Base-by-base conservation (phyloP, 2,888 invertebrate genomes). In the Lamproptera curius region DNA sequence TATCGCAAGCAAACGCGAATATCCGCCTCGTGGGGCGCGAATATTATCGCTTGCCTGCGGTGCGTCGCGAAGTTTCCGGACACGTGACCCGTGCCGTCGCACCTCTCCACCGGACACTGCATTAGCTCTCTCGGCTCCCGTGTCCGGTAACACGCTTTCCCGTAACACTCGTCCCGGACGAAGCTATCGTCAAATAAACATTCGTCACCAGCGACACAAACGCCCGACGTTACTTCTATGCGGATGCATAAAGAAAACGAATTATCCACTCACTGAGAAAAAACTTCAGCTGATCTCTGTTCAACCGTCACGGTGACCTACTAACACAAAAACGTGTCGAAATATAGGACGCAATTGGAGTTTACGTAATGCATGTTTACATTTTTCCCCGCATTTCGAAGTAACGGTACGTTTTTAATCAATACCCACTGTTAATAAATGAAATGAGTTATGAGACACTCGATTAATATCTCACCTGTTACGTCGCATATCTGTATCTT, bases 41-140 rank as follows among this genome's bases (percentile, higher is more conserved):
- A 58, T 53, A 58, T 59, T 56, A 58, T 61, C 76, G 89, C 92
- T 92, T 92, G 92, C 92, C 93, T 95, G 89, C 95, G 92, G 88
- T 96, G 95, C 63, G 95, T 94, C 66, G 94, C 92, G 91, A 95
- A 96, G 91, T 94, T 95, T 73, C 95, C 95, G 67, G 95, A 95
- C 76, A 95, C 90, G 90, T 96, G 95, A 72, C 95, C 95, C 85
- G 93, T 92, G 67, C 95, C 95, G 89, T 95, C 95, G 90, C 95
- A 95, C 89, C 89, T 89, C 73, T 89, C 88, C 63, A 94, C 94
- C 56, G 94, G 95, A 76, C 95, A 95, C 87, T 93, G 93, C 79
- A 94, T 90, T 76, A 93, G 90, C 88, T 93, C 93, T 88, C 91
- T 91, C 58, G 90, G 90, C 75, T 92, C 92, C 73, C 92, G 90